A percentile compares a stretch with the other conserved stretches of the same genome.
Conservation (phyloP, 2,797 vertebrate species). For the Leptatherina wallacei region DNA sequence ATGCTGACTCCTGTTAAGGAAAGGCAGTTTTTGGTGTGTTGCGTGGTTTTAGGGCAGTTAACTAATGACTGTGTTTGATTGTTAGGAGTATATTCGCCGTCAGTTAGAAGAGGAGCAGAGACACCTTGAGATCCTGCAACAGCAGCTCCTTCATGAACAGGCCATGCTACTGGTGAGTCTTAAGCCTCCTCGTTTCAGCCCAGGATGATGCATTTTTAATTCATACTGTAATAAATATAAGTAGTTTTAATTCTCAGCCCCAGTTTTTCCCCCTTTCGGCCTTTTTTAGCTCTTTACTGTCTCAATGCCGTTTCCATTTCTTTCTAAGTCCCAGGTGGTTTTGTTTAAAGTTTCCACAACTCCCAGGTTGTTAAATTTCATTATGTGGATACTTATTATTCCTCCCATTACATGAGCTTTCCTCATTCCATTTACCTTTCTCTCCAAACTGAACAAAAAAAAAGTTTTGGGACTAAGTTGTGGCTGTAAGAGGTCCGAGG, state of each 20-base stretch:
- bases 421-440: conserved; percentile 27
- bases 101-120: conserved; percentile 99
- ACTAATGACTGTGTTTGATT: conserved; percentile 71
- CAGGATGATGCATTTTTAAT: not conserved
- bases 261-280: not conserved
- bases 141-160: conserved; percentile 99
- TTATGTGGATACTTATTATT: conserved; percentile 27
- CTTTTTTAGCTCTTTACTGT: not conserved
- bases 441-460: not conserved
- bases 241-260: not conserved
- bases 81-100: conserved; percentile 97
- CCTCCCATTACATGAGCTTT: conserved; percentile 23
- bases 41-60: not conserved
- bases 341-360: conserved; percentile 23
- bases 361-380: conserved; percentile 27
- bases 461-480: conserved; percentile 14
- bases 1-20: too few relatives aligned
- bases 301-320: conserved; percentile 29
- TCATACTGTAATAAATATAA: not conserved
- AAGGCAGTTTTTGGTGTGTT: too few relatives aligned
- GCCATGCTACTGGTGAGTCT: conserved; percentile 97
- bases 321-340: conserved; percentile 6
- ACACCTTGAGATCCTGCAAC: conserved; percentile 98
- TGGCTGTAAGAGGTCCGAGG: conserved; percentile 36
- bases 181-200: not conserved